These are phyloP conservation scores for Parnassius apollo DNA, from an alignment of 2,888 invertebrate species.

Conservation along the genomic window DNA sequence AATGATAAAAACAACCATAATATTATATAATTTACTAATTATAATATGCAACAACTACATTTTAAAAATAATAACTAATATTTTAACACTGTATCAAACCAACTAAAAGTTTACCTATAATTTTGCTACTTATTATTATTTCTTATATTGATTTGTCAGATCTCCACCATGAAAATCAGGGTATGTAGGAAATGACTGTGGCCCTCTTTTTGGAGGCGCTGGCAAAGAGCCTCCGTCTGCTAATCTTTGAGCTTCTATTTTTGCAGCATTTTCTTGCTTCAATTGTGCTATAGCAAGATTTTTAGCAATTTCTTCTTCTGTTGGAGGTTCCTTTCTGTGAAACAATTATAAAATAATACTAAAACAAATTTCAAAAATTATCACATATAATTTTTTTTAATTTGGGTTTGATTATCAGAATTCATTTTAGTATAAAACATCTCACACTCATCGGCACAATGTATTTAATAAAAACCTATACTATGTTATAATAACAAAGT, in stretches of 20 bases:
- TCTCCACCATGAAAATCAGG: conserved; percentile 82
- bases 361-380: not conserved
- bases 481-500: no score
- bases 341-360: conserved; percentile 1
- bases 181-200: conserved; percentile 77
- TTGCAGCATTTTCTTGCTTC: conserved; percentile 88
- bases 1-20: not conserved
- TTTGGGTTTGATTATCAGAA: no score
- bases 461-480: no score
- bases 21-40: not conserved
- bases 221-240: conserved; percentile 68
- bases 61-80: conserved; percentile 5
- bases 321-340: conserved; percentile 83
- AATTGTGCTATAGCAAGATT: conserved; percentile 86
- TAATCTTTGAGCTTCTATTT: conserved; percentile 82
- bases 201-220: conserved; percentile 48
- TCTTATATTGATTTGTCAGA: conserved; percentile 41
- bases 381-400: not conserved
- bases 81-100: conserved; percentile 20
- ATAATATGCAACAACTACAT: no score
- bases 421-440: no score
- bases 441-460: no score
- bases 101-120: not conserved
- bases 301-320: conserved; percentile 85
- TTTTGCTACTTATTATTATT: conserved; percentile 21